Base-by-base conservation (phyloP, 35 echinoderm and acorn worm species). In the Ptychodera flava region DNA sequence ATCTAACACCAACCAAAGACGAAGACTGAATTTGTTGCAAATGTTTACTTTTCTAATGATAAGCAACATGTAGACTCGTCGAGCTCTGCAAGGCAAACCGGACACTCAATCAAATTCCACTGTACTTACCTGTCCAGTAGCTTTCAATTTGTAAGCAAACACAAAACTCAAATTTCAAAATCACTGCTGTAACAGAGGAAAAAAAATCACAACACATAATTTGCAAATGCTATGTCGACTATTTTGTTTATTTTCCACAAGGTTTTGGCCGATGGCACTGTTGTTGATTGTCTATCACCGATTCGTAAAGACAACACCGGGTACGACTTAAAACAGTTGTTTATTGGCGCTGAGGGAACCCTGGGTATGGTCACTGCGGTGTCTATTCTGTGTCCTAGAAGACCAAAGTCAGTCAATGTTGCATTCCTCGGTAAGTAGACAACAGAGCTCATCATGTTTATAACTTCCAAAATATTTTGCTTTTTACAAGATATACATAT, bases 231-330 rank as follows among this genome's bases (percentile, higher is more conserved):
- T 22, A 64, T 12, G 45, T 12, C 35, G 35, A 1, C 37, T 16
- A 10, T 28, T 83, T 1, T 37, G 12, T 83, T 16, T 38, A 32
- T 32, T 52, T 29, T 31, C 28, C 77, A 33, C 77, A 91, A n/a
- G 95, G 95, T 98, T 32, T 80, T 94, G 1, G 90, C 95, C 64
- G 93, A 98, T 92, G 95, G 95, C 1, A 53, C 38, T 12, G 80
- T 98, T 0, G 36, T 98, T 53, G 88, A 94, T 35, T 89, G 90
- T 81, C 34, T 98, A 36, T 85, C 95, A 30, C 79, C 87, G 0
- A 83, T 98, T 16, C 90, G 92, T 36, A 98, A 98, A 84, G 95
- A 98, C 88, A 98, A 98, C 88, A 98, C 95, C 31, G 95, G 95
- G 0, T 98, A 98, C 88, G 95, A 98, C 79, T 35, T 98, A 34